Conservation (phyloP, 1,140 invertebrate species). For the Drosophila bifasciata region DNA sequence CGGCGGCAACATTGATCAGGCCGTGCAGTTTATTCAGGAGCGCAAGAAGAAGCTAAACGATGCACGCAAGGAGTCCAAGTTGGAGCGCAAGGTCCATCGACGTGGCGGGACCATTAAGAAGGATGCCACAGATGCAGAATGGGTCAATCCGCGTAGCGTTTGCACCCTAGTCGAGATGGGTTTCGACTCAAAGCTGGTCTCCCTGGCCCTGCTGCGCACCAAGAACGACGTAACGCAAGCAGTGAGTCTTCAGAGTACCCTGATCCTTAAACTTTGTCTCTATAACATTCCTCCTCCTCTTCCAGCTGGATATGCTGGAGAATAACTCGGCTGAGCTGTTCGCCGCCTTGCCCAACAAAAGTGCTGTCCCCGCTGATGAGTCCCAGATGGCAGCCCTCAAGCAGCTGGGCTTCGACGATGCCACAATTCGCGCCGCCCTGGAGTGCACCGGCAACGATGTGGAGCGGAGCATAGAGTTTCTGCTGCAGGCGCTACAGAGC, state of each 20-base stretch:
- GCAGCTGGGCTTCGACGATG: slow-evolving; percentile 87
- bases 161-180: slow-evolving; percentile 88
- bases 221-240: slow-evolving; percentile 89
- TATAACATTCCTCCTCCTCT: too few species aligned
- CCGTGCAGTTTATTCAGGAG: slow-evolving; percentile 88
- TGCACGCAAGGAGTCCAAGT: slow-evolving; percentile 85
- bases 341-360: slow-evolving; percentile 13
- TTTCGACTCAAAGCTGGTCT: slow-evolving; percentile 85
- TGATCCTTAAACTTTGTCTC: not conserved
- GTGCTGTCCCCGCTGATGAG: slow-evolving; percentile 9
- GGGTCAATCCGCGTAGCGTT: slow-evolving; percentile 83
- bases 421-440: slow-evolving; percentile 86
- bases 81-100: slow-evolving; percentile 85
- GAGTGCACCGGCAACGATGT: slow-evolving; percentile 85
- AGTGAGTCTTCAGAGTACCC: slow-evolving; percentile 84
- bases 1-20: slow-evolving; percentile 86
- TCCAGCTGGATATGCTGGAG: slow-evolving; percentile 74
- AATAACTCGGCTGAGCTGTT: slow-evolving; percentile 30
- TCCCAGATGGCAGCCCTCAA: slow-evolving; percentile 84
- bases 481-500: slow-evolving; percentile 76
- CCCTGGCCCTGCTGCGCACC: slow-evolving; percentile 86
- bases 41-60: slow-evolving; percentile 85
- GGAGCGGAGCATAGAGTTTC: slow-evolving; percentile 85
- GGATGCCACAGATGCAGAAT: slow-evolving; percentile 46
- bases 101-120: slow-evolving; percentile 59